Base-by-base conservation (phyloP, 2,113 vertebrate species). In the Ailurus styani region DNA sequence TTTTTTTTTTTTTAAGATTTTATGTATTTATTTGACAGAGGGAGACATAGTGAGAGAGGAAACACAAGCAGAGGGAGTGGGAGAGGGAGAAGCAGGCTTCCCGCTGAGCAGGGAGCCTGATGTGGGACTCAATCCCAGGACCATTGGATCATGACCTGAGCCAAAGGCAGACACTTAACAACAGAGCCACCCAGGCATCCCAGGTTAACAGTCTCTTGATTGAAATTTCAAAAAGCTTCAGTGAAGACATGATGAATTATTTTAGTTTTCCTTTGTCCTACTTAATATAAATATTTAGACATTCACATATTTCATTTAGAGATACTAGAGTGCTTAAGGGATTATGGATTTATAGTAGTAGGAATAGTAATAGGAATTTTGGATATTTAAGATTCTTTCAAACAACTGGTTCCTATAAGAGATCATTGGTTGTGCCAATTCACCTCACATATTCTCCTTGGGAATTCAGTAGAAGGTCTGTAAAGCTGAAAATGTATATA, bases 371-470 rank as follows among this genome's bases (percentile, higher is more conserved):
- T 93, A 50, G 68, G 83, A 81, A 90, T 95, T 95, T 96, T 77
- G 57, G 70, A 42, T 95, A 66, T 34, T 86, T 95, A 93, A 90
- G n/a, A 90, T 86, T 82, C 34, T 87, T 87, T 73, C 31, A 85
- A 86, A 91, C 47, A 95, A 83, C 40, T 90, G 31, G 72, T 57
- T 92, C 47, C 34, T 75, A 75, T 79, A 95, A 85, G 29, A 27
- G 78, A 78, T 45, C 11, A 83, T 95, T 82, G 72, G 34, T 82
- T 91, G 77, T 62, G 11, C 31, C 72, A 70, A n/a, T 95, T 93
- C 5, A 64, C 17, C 17, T 96, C 13, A 79, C 1, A 62, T 83
- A 37, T 17, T 40, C 40, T 72, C 8, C 29, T 87, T 83, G 31
- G 42, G 37, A 89, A 89, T 87, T 96, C 11, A 83, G 23, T 75